A percentile compares a stretch with the other conserved stretches of the same genome.
These are phyloP conservation scores for Tetrax tetrax DNA, from an alignment of 2,113 vertebrate species.

Conservation along the genomic window DNA sequence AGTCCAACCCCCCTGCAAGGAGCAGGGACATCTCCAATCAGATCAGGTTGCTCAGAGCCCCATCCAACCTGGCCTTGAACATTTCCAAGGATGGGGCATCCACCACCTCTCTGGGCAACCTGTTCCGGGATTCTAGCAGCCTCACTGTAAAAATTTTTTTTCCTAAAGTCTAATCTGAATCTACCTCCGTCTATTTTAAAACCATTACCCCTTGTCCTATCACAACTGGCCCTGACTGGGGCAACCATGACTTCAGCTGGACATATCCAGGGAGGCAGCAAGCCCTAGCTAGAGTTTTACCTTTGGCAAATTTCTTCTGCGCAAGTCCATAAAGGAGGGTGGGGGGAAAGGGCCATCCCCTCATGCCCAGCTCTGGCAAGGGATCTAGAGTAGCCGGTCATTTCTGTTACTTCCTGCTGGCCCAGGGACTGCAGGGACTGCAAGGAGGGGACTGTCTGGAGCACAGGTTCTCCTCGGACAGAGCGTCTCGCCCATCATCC, in stretches of 20 bases:
- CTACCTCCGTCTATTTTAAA: too few relatives aligned
- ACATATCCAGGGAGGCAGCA: neutral
- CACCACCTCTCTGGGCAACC: too few relatives aligned
- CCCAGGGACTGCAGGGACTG: neutral
- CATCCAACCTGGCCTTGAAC: too few relatives aligned
- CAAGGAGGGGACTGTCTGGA: neutral
- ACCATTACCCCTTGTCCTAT: too few relatives aligned
- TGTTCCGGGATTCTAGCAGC: too few relatives aligned
- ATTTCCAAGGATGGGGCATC: too few relatives aligned
- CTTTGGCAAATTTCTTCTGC: neutral
- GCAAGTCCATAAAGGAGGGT: neutral
- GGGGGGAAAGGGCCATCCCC: neutral
- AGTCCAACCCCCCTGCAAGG: too few relatives aligned
- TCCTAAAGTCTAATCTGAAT: too few relatives aligned
- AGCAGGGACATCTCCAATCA: too few relatives aligned
- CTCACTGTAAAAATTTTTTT: too few relatives aligned
- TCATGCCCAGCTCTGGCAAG: neutral
- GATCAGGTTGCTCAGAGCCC: too few relatives aligned
- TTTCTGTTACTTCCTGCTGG: neutral
- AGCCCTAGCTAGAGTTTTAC: neutral
- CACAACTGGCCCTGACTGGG: too few relatives aligned
- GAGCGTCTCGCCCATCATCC: neutral
- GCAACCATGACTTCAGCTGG: neutral
- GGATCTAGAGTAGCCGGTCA: neutral
- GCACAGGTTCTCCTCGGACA: neutral